Base-by-base conservation (phyloP, 2,113 vertebrate species). In the Monarcha castaneiventris region DNA sequence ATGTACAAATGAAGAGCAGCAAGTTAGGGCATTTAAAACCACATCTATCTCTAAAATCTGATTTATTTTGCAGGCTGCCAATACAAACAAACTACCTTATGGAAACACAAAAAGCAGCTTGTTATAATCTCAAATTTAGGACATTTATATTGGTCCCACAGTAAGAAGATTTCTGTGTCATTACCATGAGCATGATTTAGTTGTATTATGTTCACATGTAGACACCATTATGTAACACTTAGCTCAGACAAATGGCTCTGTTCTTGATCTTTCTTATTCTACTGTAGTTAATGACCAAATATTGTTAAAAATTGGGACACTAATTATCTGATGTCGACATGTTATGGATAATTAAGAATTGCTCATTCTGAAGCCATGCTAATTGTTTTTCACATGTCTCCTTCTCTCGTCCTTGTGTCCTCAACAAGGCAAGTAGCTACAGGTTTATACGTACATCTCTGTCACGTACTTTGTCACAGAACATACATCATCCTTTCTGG, bases 301-400 rank as follows among this genome's bases (percentile, higher is more conserved):
- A 98, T 98, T 98, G 97, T 96, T 94, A 96, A 97, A 98, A 98
- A 97, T 97, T 97, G 94, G 96, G 96, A 97, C 96, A 97, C 96
- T 98, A 98, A 99, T 98, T 98, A 98, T 97, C 94, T 98, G 97
- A 97, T 98, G 98, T 98, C 97, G 94, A 97, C 97, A 98, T 95
- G 97, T 95, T 98, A 98, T 95, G 96, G 97, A 92, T 98, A 98
- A 98, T 99, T 98, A 98, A 97, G 97, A 97, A 96, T 55, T 95
- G 95, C 77, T 97, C 94, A 95, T 82, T 95, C 95, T 97, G 96
- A 97, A 97, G 92, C 92, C 92, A 94, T 91, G 83, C 82, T 98
- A 98, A 98, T 97, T 98, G 97, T 97, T 98, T 97, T 97, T 95
- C 97, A 94, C 93, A 97, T 67, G 93, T 98, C 97, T 98, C 97